A percentile compares a stretch with the other conserved stretches of the same genome.
These are phyloP conservation scores for Gymnarchus niloticus DNA, from an alignment of 2,113 vertebrate species.

Conservation along the genomic window DNA sequence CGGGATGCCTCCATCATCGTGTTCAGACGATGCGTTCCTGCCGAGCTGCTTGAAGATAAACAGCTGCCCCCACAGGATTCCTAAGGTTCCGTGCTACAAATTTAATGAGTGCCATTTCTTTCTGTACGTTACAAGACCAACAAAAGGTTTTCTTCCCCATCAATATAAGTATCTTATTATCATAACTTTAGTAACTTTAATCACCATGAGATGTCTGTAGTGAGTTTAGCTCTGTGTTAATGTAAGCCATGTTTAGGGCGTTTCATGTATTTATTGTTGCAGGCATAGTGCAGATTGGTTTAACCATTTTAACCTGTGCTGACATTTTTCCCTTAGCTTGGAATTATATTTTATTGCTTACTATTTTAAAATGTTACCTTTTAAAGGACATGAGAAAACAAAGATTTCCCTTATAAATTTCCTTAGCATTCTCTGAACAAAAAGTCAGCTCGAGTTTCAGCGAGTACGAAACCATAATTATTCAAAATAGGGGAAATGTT, in stretches of 20 bases:
- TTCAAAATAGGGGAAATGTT: not conserved
- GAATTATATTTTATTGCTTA: no score
- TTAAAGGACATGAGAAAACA: no score
- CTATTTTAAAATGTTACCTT: no score
- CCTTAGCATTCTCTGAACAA: no score
- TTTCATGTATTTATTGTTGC: not conserved
- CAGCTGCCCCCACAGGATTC: conserved; percentile 23
- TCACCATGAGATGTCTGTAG: not conserved
- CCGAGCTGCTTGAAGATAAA: conserved; percentile 5
- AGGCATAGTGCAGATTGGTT: not conserved
- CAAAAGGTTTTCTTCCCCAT: not conserved
- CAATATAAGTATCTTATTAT: not conserved
- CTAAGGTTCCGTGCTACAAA: conserved; percentile 37
- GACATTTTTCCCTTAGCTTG: not conserved
- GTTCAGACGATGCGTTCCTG: conserved; percentile 20
- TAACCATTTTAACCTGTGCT: not conserved
- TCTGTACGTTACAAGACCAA: not conserved
- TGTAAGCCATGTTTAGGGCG: not conserved
- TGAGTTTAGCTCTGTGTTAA: not conserved
- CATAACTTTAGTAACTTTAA: not conserved
- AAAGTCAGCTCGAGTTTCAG: not conserved
- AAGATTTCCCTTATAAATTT: no score
- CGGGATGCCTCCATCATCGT: conserved; percentile 5
- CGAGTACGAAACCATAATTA: not conserved
- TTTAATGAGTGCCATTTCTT: conserved; percentile 34